Base-by-base conservation (phyloP, 2,113 vertebrate genomes). In the Microtus montanus region DNA sequence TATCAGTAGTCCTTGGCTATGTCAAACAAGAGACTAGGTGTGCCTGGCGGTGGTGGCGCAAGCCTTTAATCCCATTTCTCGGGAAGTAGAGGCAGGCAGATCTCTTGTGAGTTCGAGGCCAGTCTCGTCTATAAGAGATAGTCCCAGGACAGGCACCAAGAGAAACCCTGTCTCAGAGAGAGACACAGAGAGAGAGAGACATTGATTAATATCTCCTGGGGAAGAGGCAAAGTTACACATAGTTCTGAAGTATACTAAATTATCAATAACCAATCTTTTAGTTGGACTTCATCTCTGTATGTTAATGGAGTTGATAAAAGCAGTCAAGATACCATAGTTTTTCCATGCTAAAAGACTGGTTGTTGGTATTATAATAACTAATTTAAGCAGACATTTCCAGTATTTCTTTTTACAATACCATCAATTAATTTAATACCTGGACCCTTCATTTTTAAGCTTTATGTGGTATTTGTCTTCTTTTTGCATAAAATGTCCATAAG, bases 301-400 rank as follows among this genome's bases (percentile, higher is more conserved):
- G 26, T 22, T 63, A 63, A 64, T 82, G 77, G 44, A 86, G 17
- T 90, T 73, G 84, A 94, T 79, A 58, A 83, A 52, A n/a, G 5
- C 47, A 58, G 85, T 95, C 54, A 82, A 82, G 74, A 38, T 30
- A 33, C 20, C 7, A 12, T 85, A 84, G 8, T 86, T 94, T 90
- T 89, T 90, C 22, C 64, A 82, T 52, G 35, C 1, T 95, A 78
- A 92, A 84, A 96, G 33, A 14, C 14, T 86, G 35, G 64, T 85
- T 95, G 8, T 47, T 33, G 22, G 9, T 68, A 92, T 49, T 73
- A 84, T 78, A 83, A 90, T 92, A 86, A 93, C 58, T 95, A 80
- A 87, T 74, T 90, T 91, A 49, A 96, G 71, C 78, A 89, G n/a
- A 79, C 64, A 90, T 80, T 84, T 41, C 3, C 17, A 87, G 30